phyloP scores from a whole-genome alignment of 2,888 invertebrate genomes.

The Drosophila longiperda region DNA sequence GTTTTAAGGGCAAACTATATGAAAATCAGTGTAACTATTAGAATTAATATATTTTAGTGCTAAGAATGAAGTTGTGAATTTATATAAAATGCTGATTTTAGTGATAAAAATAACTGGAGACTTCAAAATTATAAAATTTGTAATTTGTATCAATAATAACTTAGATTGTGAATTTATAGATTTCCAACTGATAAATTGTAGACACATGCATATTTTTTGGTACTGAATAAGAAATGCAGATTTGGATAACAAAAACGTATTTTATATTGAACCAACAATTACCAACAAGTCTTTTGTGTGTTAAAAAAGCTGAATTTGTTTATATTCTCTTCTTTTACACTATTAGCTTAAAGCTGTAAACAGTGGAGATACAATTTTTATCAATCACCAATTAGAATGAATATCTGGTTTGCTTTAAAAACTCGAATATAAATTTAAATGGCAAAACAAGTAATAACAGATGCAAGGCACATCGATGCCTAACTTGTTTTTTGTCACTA shows the following conservation, averaged over 20 bases:
- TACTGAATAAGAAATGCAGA: neutral
- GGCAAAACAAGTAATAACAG: neutral
- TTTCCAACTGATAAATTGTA: neutral
- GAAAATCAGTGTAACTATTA: too few species aligned
- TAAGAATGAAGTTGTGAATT: neutral
- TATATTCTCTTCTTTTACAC: neutral
- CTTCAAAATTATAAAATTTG: neutral
- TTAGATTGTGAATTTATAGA: neutral
- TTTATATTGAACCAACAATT: neutral
- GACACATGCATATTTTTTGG: neutral
- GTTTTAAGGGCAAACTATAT: neutral
- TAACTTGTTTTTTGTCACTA: neutral
- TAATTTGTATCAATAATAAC: neutral
- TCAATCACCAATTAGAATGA: neutral
- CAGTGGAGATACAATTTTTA: neutral
- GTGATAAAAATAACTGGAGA: rapidly evolving
- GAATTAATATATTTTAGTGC: neutral
- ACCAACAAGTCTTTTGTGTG: neutral
- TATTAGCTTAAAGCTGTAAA: neutral
- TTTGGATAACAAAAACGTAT: neutral
- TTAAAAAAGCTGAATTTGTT: neutral
- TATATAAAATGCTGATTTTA: neutral
- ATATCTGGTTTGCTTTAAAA: neutral
- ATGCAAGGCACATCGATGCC: neutral
- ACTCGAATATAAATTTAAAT: neutral